Evolutionary conservation across 2,113 vertebrate species (phyloP).

Genomic region (Dasyprocta punctata): DNA sequence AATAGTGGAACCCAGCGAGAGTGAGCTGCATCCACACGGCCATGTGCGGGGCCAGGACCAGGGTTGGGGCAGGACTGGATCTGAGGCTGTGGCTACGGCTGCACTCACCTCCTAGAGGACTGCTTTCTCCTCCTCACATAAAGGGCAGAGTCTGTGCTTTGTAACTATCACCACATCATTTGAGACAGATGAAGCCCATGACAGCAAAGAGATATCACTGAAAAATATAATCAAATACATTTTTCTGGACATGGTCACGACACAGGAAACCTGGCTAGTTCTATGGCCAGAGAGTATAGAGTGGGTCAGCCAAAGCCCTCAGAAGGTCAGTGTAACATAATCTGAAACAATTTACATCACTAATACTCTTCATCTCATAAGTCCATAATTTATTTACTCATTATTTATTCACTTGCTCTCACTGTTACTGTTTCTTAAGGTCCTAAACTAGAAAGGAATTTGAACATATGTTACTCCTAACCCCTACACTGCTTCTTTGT

Average conservation of each 20-base stretch:
- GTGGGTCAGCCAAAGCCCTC: not conserved
- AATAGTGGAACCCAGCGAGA: not conserved
- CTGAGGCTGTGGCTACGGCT: not conserved
- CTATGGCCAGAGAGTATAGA: not conserved
- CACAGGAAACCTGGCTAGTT: not conserved
- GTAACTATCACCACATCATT: not conserved
- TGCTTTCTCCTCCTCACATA: not conserved
- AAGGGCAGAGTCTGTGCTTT: not conserved
- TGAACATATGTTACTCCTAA: not conserved
- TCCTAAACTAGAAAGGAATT: not conserved
- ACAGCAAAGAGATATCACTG: not conserved
- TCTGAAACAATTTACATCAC: not conserved
- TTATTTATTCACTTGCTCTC: not conserved
- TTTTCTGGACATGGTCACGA: not conserved
- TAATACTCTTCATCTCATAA: not conserved
- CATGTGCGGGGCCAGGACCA: no score
- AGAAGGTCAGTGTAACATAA: not conserved
- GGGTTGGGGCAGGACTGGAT: no score
- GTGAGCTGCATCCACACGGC: not conserved
- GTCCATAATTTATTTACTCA: not conserved
- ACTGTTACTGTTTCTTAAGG: not conserved
- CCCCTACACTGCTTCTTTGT: no score
- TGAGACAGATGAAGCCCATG: not conserved
- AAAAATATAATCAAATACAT: not conserved
- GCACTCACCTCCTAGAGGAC: not conserved